phyloP scores from a whole-genome alignment of 2,113 vertebrate species.

The Grantiella picta region DNA sequence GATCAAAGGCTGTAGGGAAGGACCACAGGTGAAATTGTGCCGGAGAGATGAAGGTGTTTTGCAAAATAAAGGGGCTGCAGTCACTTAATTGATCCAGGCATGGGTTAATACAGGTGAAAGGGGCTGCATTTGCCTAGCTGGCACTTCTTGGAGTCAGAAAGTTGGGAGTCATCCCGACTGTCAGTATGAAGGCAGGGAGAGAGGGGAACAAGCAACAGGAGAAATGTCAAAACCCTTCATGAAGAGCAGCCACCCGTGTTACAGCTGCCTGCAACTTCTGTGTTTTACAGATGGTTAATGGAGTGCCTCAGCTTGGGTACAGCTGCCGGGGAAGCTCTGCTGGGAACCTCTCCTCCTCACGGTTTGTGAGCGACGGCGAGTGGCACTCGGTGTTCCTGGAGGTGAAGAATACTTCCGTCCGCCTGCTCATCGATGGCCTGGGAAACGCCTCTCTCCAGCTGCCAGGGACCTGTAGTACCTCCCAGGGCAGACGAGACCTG shows the following conservation, averaged over 20 bases:
- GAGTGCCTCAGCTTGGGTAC: slow-evolving; percentile 78
- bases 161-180: neutral
- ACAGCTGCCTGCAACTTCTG: neutral
- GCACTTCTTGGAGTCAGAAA: neutral
- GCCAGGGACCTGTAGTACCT: slow-evolving; percentile 70
- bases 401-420: slow-evolving; percentile 71
- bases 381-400: slow-evolving; percentile 87
- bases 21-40: rapidly evolving
- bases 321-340: slow-evolving; percentile 69
- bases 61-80: neutral
- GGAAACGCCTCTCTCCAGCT: slow-evolving; percentile 58
- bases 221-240: neutral
- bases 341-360: slow-evolving; percentile 56
- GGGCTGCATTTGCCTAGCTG: neutral
- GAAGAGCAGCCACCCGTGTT: neutral
- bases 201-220: neutral
- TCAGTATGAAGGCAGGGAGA: neutral
- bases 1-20: neutral
- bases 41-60: neutral
- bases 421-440: slow-evolving; percentile 74
- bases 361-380: slow-evolving; percentile 71
- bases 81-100: neutral
- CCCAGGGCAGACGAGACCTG: slow-evolving; percentile 67
- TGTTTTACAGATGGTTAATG: slow-evolving; percentile 77
- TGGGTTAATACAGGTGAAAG: neutral